A percentile compares a stretch with the other conserved stretches of the same genome.
phyloP scores from a whole-genome alignment of 2,113 vertebrate species.

The Periophthalmodon schlosseri region DNA sequence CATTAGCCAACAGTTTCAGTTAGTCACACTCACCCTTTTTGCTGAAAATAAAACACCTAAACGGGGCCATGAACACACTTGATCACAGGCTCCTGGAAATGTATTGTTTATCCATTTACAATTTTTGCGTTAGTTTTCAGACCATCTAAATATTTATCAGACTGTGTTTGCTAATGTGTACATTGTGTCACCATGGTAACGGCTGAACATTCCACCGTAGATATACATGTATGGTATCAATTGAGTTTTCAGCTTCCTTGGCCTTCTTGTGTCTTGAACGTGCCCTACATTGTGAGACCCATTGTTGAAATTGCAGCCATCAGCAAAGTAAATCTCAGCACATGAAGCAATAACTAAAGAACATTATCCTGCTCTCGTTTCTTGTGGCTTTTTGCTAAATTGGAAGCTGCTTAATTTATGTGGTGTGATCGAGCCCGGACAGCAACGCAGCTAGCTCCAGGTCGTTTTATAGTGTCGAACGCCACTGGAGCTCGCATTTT shows the following conservation, averaged over 20 bases:
- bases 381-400: constrained; percentile 9
- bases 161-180: too few species aligned
- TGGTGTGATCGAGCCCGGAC: background rate
- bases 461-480: background rate
- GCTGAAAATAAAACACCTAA: too few species aligned
- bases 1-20: too few species aligned
- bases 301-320: constrained; percentile 5
- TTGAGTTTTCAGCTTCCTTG: background rate
- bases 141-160: too few species aligned
- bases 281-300: constrained; percentile 6
- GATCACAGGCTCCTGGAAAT: too few species aligned
- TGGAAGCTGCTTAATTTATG: constrained; percentile 2
- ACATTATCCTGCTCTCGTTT: constrained; percentile 1
- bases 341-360: constrained; percentile 2
- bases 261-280: background rate
- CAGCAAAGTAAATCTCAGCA: constrained; percentile 8
- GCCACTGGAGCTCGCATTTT: background rate
- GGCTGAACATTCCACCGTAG: too few species aligned
- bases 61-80: too few species aligned
- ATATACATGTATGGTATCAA: background rate
- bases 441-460: background rate
- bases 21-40: too few species aligned
- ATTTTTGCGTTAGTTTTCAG: too few species aligned
- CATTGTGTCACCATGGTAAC: too few species aligned
- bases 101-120: too few species aligned